These are phyloP conservation scores for Euleptes europaea DNA, from an alignment of 2,113 vertebrate species.

Conservation along the genomic window DNA sequence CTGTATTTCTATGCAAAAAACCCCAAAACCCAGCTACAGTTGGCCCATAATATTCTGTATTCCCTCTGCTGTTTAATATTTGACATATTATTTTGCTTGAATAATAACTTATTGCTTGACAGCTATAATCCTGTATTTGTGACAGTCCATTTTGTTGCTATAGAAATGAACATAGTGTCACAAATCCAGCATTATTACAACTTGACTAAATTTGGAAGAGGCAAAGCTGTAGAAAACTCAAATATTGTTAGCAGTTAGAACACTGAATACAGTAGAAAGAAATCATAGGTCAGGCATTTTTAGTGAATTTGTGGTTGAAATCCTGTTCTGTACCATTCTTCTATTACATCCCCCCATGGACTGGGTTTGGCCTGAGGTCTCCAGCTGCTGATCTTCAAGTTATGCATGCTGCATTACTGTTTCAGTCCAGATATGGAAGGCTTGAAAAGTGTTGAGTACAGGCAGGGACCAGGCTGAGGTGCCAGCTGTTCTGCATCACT, in stretches of 20 bases:
- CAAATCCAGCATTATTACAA: slow-evolving; percentile 18
- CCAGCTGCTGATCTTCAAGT: neutral
- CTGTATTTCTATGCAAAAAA: slow-evolving; percentile 4
- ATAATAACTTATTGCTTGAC: slow-evolving; percentile 32
- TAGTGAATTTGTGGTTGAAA: neutral
- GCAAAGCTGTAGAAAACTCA: neutral
- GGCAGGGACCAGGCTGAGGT: too few relatives aligned
- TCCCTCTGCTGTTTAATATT: slow-evolving; percentile 38
- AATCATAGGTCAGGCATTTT: neutral
- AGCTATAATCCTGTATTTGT: slow-evolving; percentile 31
- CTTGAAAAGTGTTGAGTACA: too few relatives aligned
- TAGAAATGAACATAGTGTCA: slow-evolving; percentile 6
- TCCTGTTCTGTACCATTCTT: neutral
- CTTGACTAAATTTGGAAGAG: neutral
- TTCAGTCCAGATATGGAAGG: neutral
- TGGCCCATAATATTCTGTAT: slow-evolving; percentile 13
- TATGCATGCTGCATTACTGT: neutral
- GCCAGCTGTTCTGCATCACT: too few relatives aligned
- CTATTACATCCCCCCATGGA: neutral
- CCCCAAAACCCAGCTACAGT: neutral
- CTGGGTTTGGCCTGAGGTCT: neutral
- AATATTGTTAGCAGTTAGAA: neutral
- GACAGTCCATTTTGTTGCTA: slow-evolving; percentile 8
- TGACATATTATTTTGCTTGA: slow-evolving; percentile 3
- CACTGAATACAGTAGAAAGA: neutral